Evolutionary conservation across 2,797 vertebrate species (phyloP), one percentile per base, ranked within the genome.

Genomic region (Anisognathus igniventris): DNA sequence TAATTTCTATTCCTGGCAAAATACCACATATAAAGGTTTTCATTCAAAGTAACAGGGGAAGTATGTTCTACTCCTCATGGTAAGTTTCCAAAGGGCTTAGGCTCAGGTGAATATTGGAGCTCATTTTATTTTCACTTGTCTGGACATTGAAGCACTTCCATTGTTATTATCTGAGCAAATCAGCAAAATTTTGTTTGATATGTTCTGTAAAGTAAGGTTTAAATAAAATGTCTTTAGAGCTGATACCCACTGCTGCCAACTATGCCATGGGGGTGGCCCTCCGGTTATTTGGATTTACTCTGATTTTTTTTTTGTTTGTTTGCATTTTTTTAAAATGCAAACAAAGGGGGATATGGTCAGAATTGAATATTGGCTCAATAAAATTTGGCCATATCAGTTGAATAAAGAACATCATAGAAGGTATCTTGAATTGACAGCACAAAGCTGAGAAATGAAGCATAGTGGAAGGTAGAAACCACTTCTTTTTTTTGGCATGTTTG

Each of bases 1-100:
- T 90, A 67, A 94, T 88, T 93, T 88, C 72, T 70, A 0, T 71
- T 92, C 30, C 42, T 95, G 94, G 90, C 83, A 92, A 88, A 92
- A 75, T 77, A 83, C 24, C 74, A 18, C 30, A 8, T 45, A 19
- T 25, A 37, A 75, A 65, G 30, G 35, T 80, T 68, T 71, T 65
- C 15, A 24, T 78, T 93, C 50, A n/a, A 25, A 96, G 61, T 71
- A 81, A 54, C 10, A 45, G 23, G 64, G 73, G 48, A 93, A 91
- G 35, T 85, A 20, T 15, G 40, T 74, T 88, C 62, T 12, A 25
- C 57, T 77, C 35, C 47, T 42, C 35, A 3, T 60, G 67, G 54
- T 66, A 5, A 20, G 58, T 70, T 12, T 80, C 92, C 72, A 62
- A 28, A 96, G 71, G 61, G n/a, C 68, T 48, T 51, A 79, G 54